Base-by-base conservation (phyloP, 2,888 invertebrate genomes). In the Cenopis cana region DNA sequence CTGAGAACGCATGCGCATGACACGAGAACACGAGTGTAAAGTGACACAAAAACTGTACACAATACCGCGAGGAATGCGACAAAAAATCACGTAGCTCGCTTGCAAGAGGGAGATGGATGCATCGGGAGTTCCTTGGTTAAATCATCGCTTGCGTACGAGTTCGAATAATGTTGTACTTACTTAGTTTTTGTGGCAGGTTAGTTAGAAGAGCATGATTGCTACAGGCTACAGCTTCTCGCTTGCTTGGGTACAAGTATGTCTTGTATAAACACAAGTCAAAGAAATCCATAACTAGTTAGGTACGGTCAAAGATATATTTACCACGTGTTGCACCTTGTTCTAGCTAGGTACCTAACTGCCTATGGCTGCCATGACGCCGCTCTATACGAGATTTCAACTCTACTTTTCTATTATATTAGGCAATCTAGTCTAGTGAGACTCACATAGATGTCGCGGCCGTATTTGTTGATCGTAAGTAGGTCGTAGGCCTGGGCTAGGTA, bases 131-230 rank as follows among this genome's bases (percentile, higher is more conserved):
- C 46, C 60, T 46, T 64, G 64, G 64, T 64, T 64, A 64, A 64
- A 64, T 64, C 52, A 64, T 64, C 52, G 64, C 64, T 64, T 64
- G 64, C 64, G 64, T 54, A 64, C 64, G 64, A 54, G 64, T 64
- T 52, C 6, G 10, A 64, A 64, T 64, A 64, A 64, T 52, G 64
- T 54, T 64, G 64, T 64, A 36, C 36, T 54, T 64, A 36, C 36
- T 54, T 38, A 4, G 64, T 64, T 64, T 64, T 64, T 64, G 36
- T 64, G 52, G n/a, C 62, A 33, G 24, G 2, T 49, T 17, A 8
- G 36, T 36, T 33, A 33, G 62, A 62, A 62, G 18, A 64, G 64
- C 33, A 10, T 54, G 52, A 54, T 14, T 60, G 59, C 41, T 20
- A 2, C 18, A 18, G 41, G 59, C 41, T 20, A 2, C 18, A 18